Conservation (phyloP, 2,888 invertebrate species). For the Meghimatium bilineatum region DNA sequence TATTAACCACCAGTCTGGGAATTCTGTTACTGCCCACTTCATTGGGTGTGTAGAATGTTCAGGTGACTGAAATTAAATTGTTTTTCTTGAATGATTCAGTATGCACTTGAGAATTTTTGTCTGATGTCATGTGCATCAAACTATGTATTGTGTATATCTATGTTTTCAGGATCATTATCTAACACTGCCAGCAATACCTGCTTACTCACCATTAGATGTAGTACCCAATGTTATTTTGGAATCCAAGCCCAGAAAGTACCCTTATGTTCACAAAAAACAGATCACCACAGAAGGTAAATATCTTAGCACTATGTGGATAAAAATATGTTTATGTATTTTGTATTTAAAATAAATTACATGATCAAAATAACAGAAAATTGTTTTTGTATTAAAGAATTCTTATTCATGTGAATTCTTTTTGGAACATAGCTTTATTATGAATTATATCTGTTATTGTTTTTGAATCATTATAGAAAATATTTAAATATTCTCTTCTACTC, state of each 20-base stretch:
- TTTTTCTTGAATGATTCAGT: too few species aligned
- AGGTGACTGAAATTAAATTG: too few species aligned
- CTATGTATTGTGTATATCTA: neutral
- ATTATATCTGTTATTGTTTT: neutral
- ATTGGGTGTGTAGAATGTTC: too few species aligned
- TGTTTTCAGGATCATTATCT: conserved; percentile 58
- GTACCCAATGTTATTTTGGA: conserved; percentile 53
- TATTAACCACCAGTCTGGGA: too few species aligned
- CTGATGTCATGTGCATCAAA: too few species aligned
- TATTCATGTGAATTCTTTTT: too few species aligned
- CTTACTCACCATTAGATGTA: conserved; percentile 69
- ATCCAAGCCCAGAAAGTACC: conserved; percentile 63
- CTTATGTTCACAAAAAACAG: conserved; percentile 62
- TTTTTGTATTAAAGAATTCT: too few species aligned
- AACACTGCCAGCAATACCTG: conserved; percentile 61
- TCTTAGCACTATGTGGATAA: neutral
- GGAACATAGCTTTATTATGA: neutral
- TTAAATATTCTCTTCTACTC: conserved; percentile 43
- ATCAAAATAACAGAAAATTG: neutral
- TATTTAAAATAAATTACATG: too few species aligned
- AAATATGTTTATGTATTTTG: neutral
- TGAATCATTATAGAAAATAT: neutral
- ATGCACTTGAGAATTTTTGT: too few species aligned
- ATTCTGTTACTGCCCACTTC: too few species aligned
- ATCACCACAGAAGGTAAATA: conserved; percentile 65